phyloP scores from a whole-genome alignment of 2,888 invertebrate species.

The Agrochola lychnidis region DNA sequence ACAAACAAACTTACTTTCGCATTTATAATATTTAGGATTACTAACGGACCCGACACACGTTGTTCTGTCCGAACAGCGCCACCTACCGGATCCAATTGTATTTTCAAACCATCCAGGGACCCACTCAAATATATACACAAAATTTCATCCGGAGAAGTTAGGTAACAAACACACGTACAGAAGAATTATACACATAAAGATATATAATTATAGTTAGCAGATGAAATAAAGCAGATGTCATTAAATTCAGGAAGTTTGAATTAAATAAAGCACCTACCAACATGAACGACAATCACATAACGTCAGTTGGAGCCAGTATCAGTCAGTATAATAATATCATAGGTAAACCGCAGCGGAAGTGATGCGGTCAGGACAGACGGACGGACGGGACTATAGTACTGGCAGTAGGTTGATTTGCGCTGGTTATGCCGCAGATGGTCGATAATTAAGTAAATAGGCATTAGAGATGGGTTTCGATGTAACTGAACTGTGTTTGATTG shows the following conservation, averaged over 20 bases:
- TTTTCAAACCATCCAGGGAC: too few relatives aligned
- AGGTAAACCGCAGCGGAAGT: conserved; percentile 57
- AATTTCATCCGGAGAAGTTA: too few relatives aligned
- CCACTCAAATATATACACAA: too few relatives aligned
- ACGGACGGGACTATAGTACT: conserved; percentile 22
- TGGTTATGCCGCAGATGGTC: conserved; percentile 23
- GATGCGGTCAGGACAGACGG: conserved; percentile 42
- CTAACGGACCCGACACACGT: too few relatives aligned
- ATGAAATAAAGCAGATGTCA: not conserved
- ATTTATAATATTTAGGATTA: too few relatives aligned
- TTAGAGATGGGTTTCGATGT: not conserved
- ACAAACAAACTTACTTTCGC: too few relatives aligned
- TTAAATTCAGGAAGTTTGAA: conserved; percentile 18
- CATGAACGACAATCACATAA: conserved; percentile 22
- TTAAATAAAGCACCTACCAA: conserved; percentile 8
- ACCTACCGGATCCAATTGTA: too few relatives aligned
- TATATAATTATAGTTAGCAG: too few relatives aligned
- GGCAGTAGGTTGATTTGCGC: conserved; percentile 5
- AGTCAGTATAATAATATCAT: conserved; percentile 57
- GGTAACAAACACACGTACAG: too few relatives aligned
- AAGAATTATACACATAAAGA: too few relatives aligned
- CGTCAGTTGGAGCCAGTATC: conserved; percentile 32
- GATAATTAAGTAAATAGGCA: conserved; percentile 34
- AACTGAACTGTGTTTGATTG: not conserved
- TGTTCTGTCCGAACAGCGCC: too few relatives aligned